These are phyloP conservation scores for Thelaira solivaga DNA, from an alignment of 2,888 invertebrate species.

Conservation along the genomic window DNA sequence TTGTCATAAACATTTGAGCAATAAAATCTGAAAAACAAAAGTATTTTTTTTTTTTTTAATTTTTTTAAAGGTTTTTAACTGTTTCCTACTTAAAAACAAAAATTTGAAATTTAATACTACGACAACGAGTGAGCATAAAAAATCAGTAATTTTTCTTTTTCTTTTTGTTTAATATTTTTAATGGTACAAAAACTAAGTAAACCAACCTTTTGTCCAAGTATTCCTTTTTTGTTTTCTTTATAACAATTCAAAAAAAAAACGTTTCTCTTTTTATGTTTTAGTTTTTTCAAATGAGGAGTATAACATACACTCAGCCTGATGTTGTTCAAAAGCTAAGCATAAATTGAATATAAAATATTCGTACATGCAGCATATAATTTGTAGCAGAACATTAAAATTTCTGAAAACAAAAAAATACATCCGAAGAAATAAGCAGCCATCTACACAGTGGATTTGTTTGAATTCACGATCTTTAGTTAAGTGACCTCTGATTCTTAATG, in stretches of 20 bases:
- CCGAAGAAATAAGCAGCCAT: no score
- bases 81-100: slow-evolving; percentile 46
- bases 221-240: slow-evolving; percentile 12
- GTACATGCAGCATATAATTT: slow-evolving; percentile 40
- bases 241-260: background rate
- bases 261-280: background rate
- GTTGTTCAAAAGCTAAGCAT: background rate
- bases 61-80: background rate
- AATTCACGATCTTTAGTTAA: no score
- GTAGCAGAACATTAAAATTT: background rate
- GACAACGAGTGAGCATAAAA: background rate
- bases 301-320: slow-evolving; percentile 23
- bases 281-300: slow-evolving; percentile 5
- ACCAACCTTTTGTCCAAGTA: slow-evolving; percentile 1
- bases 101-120: slow-evolving; percentile 49
- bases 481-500: no score
- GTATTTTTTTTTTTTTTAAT: background rate
- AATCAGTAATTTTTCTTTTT: background rate
- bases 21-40: background rate
- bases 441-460: no score
- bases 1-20: background rate
- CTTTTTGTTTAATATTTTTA: slow-evolving; percentile 25
- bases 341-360: background rate
- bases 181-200: background rate
- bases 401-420: background rate